A percentile compares a stretch with the other conserved stretches of the same genome.
phyloP scores from a whole-genome alignment of 2,797 vertebrate species.

The Galago senegalensis region DNA sequence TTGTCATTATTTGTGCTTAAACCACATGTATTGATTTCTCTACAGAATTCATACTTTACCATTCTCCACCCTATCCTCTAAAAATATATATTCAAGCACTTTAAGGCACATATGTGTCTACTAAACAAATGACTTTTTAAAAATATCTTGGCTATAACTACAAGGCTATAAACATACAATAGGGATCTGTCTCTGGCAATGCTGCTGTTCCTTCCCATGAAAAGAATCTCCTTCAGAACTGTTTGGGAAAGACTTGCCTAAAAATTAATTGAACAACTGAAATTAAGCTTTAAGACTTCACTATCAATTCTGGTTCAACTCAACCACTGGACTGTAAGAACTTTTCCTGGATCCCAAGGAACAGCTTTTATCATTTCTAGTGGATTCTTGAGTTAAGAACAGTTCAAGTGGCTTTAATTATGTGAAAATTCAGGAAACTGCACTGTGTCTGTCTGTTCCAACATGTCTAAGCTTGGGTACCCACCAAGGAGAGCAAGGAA shows the following conservation, averaged over 20 bases:
- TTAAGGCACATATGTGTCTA: not conserved
- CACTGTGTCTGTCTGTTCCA: not conserved
- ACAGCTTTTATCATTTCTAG: not conserved
- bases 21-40: not conserved
- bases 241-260: not conserved
- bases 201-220: not conserved
- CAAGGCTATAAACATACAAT: not conserved
- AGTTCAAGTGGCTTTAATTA: not conserved
- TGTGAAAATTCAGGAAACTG: slow-evolving; percentile 24
- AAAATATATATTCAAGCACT: not conserved
- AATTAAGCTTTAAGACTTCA: not conserved
- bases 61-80: not conserved
- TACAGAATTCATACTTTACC: not conserved
- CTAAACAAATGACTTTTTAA: not conserved
- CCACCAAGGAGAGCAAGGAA: not conserved
- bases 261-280: not conserved
- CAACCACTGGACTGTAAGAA: not conserved
- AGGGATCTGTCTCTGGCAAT: not conserved
- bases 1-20: not conserved
- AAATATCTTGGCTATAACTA: not conserved
- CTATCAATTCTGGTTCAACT: not conserved
- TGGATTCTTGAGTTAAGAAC: not conserved
- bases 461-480: not conserved
- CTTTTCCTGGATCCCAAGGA: not conserved
- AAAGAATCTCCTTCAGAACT: not conserved